phyloP scores from a whole-genome alignment of 1,140 invertebrate species.

The Procambarus clarkii region DNA sequence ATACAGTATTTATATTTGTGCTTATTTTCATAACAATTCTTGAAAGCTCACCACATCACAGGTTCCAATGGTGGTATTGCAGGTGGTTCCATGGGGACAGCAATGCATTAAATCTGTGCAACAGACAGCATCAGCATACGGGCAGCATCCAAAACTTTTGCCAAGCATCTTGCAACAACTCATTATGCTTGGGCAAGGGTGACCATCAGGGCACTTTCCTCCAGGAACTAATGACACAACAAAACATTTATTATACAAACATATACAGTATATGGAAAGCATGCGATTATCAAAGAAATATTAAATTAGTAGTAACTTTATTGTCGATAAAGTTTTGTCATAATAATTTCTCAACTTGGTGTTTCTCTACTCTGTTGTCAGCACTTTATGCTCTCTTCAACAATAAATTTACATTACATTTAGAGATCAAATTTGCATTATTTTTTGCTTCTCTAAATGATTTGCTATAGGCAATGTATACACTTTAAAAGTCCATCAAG shows the following conservation, averaged over 20 bases:
- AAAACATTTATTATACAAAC: background rate
- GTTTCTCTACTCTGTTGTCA: no score
- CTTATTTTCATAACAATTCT: background rate
- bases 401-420: no score
- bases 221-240: constrained; percentile 30
- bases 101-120: constrained; percentile 74
- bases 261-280: background rate
- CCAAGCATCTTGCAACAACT: constrained; percentile 72
- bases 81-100: constrained; percentile 73
- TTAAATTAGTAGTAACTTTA: no score
- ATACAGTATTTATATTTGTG: background rate
- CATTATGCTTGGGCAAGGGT: constrained; percentile 69
- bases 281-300: no score
- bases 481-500: no score
- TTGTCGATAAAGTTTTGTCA: no score
- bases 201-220: constrained; percentile 72
- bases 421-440: no score
- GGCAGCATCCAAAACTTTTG: constrained; percentile 73
- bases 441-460: no score
- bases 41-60: constrained; percentile 47
- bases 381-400: no score
- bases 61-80: constrained; percentile 67
- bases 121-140: constrained; percentile 74
- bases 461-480: no score
- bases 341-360: no score